These are phyloP conservation scores for Ophthalmolycus amberensis DNA, from an alignment of 2,113 vertebrate species.

Conservation along the genomic window DNA sequence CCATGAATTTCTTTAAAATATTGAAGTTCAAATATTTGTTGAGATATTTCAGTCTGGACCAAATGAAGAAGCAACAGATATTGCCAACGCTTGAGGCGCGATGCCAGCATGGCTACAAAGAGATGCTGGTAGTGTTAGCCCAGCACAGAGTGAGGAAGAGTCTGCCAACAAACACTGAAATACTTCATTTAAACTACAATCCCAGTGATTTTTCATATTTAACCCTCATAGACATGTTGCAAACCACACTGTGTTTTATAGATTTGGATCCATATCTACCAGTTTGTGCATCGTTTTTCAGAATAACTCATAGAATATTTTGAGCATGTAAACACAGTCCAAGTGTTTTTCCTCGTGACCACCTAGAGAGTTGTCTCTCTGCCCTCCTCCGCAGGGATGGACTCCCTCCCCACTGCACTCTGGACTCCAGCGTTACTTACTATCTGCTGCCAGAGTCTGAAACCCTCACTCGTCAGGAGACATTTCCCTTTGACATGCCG, in stretches of 20 bases:
- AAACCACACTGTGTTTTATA: neutral
- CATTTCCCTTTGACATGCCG: conserved; percentile 12
- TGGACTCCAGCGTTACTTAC: neutral
- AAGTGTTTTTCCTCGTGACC: neutral
- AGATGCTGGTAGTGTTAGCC: neutral
- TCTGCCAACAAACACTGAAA: neutral
- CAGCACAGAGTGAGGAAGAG: neutral
- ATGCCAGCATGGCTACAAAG: neutral
- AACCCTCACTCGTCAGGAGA: conserved; percentile 34
- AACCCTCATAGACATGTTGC: neutral
- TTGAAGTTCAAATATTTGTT: no score
- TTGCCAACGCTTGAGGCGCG: no score
- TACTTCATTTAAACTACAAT: neutral
- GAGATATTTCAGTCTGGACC: no score
- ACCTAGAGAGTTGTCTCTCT: neutral
- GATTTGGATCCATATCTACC: neutral
- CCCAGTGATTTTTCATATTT: neutral
- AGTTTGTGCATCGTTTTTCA: neutral
- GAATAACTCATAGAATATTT: neutral
- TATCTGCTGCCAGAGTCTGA: conserved; percentile 33
- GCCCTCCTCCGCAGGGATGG: neutral
- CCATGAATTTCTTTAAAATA: no score
- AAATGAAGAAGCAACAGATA: no score
- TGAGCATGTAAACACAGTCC: neutral
- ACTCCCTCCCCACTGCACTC: neutral